Evolutionary conservation across 2,888 invertebrate genomes (phyloP), one percentile per base, ranked within the genome.

Genomic region (Eilema sororculum): DNA sequence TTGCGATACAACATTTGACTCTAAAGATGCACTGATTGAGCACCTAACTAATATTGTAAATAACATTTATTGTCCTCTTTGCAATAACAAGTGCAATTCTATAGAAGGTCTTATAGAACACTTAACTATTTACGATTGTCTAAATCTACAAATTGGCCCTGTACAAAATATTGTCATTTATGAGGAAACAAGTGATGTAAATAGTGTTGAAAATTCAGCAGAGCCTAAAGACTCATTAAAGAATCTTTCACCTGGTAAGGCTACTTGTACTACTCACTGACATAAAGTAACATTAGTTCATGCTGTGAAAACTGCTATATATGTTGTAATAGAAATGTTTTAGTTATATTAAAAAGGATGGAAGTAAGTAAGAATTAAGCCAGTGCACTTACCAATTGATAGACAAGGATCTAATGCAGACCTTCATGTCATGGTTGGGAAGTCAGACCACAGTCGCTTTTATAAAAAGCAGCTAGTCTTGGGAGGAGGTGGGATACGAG

Each of bases 21-120:
- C 96, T 71, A 96, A 95, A 75, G 90, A 95, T 92, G 83, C 96
- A 93, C 90, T 95, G 94, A 78, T 90, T 93, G 82, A 96, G 89
- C 93, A 95, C 84, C 93, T 97, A 84, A 90, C 95, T 33, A 95
- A 95, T 85, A 80, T 88, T 65, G 79, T 87, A 69, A 82, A 86
- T 25, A 96, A 96, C 89, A 85, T 97, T 71, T 90, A 91, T 79
- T 97, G 97, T 82, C 96, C 97, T 25, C 89, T 95, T 74, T 97
- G 97, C 86, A 93, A 94, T 41, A 89, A 89, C 78, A 93, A 95
- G 81, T 96, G 95, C 77, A 90, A 95, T 63, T 95, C 96, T 6
- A 85, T 97, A 67, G 87, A 91, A 65, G 94, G 95, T 62, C 92
- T 97, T 61, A 95, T 95, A 75, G 95, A 96, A 66, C 97, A 97